Percentiles rank a stretch among this genome's conserved stretches.
Evolutionary conservation across 1,140 invertebrate species (phyloP).

Genomic region (Drosophila ficusphila): DNA sequence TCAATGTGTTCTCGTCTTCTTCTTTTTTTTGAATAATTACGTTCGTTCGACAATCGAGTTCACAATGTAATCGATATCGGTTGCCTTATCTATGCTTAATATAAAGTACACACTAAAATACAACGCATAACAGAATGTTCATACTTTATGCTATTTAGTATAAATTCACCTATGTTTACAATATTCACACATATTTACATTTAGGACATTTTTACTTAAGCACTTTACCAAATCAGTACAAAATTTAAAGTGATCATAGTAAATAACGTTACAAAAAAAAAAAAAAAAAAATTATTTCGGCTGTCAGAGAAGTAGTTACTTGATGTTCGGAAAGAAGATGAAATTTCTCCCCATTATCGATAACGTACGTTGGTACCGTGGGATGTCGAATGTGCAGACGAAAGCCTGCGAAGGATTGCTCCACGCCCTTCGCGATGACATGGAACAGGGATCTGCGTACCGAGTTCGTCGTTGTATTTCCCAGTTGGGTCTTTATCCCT

Average conservation of each 20-base stretch:
- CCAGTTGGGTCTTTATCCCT: conserved; percentile 36
- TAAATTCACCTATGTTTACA: too few relatives aligned
- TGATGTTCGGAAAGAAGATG: conserved; percentile 11
- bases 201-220: neutral
- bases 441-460: conserved; percentile 38
- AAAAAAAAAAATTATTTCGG: neutral
- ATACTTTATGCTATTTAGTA: too few relatives aligned
- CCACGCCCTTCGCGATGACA: conserved; percentile 52
- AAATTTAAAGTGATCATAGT: conserved; percentile 11
- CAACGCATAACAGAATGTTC: too few relatives aligned
- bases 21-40: too few relatives aligned
- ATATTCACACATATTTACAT: too few relatives aligned
- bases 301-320: neutral
- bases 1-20: too few relatives aligned
- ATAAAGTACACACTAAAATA: too few relatives aligned
- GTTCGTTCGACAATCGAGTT: too few relatives aligned
- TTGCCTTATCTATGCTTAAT: too few relatives aligned
- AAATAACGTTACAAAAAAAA: neutral
- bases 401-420: conserved; percentile 29
- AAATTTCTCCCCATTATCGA: neutral
- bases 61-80: too few relatives aligned
- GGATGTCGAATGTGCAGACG: conserved; percentile 41
- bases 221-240: neutral
- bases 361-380: conserved; percentile 53
- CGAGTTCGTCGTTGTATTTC: conserved; percentile 31